Base-by-base conservation (phyloP, 1,140 invertebrate species). In the Drosophila rufa region DNA sequence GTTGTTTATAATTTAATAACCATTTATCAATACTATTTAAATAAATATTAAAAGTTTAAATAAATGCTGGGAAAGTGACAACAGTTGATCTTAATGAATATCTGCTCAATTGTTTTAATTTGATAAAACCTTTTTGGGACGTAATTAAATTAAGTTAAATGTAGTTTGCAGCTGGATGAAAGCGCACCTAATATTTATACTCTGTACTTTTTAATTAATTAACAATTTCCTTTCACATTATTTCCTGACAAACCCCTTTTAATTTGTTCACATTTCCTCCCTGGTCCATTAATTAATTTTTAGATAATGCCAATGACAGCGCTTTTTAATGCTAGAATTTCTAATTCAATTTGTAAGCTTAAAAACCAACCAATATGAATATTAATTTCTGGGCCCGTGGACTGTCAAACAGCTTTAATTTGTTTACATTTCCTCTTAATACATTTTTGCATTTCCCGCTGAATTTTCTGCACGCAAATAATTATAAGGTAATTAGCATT, bases 401-500 rank as follows among this genome's bases (percentile, higher is more conserved):
- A 51, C 33, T 73, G 43, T 40, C 50, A 57, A 66, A 65, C 22
- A 50, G 43, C 38, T 27, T 74, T 22, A 74, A 42, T 64, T 55
- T 30, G 36, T 64, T 55, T 64, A 74, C 57, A 74, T 62, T 47
- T 75, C 30, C 59, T 46, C 17, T 43, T 42, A 46, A 55, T 47
- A 67, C 33, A 36, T 25, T 59, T 51, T 22, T 47, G 36, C 38
- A 55, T 60, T 59, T 25, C 36, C 77, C 19, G 53, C 4, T 17
- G 60, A 33, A 68, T 40, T 45, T 48, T 48, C 42, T 17, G 55
- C 36, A 25, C 48, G 50, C 78, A 76, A 89, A 70, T 81, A 64
- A 80, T 81, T 89, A 90, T 60, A 84, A 84, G 87, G 77, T 69
- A 89, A 89, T 89, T 90, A 89, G 61, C 77, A 59, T 75, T 74